Base-by-base conservation (phyloP, 2,797 vertebrate genomes). In the Synanceia verrucosa region DNA sequence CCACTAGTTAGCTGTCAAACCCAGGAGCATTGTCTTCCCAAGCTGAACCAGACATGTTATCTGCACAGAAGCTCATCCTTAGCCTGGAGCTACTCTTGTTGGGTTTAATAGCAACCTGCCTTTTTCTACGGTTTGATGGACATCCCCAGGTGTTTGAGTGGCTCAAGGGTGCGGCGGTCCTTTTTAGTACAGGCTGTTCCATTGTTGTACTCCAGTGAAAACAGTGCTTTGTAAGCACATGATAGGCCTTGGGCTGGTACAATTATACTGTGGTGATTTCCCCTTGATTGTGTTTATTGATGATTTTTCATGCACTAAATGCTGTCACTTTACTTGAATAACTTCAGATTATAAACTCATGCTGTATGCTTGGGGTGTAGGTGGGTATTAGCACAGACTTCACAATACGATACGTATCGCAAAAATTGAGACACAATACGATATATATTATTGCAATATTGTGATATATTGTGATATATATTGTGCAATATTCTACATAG, bases 81-180 rank as follows among this genome's bases (percentile, higher is more conserved):
- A 13, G 73, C 89, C 87, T 16, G 58, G 14, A 87, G 90, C 82
- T 47, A 73, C 79, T 72, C 47, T 77, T 76, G 73, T 63, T 82
- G 60, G 69, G 52, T 80, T 88, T 64, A 62, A 81, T 58, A 84
- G 72, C 73, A 88, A 83, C 74, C 76, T 74, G 70, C 59, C 81
- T 59, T 61, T 36, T 29, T 68, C 74, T 33, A 3, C 57, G 63
- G 80, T 83, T 84, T 81, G 85, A 83, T 23, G 46, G 76, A 78
- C 78, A 51, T 75, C 64, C 18, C 83, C 88, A 86, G 85, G 86
- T 90, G 90, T 86, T 61, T 63, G 65, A 82, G 81, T 65, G 66
- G 77, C 78, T 88, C 61, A 66, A 72, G 83, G 84, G 80, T 67
- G 75, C 3, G 70, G 83, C 50, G n/a, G 47, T 41, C 55, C n/a